Percentiles rank a stretch among this genome's conserved stretches.
Evolutionary conservation across 2,888 invertebrate genomes (phyloP).

Genomic region (Schizaphis graminum): DNA sequence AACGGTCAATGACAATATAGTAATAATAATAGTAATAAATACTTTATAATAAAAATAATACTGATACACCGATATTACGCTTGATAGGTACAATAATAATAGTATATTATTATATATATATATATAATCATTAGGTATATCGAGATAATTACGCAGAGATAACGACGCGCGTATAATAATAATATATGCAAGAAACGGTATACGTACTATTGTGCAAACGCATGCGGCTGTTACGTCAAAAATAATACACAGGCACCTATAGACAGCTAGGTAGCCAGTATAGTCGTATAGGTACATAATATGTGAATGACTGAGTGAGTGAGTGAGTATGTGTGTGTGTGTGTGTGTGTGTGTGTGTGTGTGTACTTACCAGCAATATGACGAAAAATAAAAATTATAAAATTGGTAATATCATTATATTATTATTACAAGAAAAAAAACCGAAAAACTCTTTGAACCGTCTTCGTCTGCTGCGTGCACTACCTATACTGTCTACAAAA

Average conservation of each 20-base stretch:
- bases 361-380: neutral
- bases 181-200: constrained; percentile 25
- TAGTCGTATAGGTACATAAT: neutral
- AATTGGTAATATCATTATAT: neutral
- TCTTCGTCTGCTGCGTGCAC: neutral
- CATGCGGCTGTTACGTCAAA: constrained; percentile 35
- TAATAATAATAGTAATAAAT: neutral
- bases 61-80: neutral
- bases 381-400: constrained; percentile 1
- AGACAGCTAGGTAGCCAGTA: neutral
- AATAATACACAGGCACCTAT: neutral
- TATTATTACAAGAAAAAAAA: neutral
- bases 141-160: constrained; percentile 31
- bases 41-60: neutral
- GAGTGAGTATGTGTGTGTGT: neutral
- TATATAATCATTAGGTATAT: neutral
- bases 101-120: neutral
- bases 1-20: neutral
- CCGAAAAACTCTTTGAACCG: neutral
- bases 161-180: neutral
- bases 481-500: neutral
- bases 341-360: neutral
- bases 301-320: too few species aligned
- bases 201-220: constrained; percentile 16
- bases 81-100: neutral